phyloP scores from a whole-genome alignment of 2,888 invertebrate genomes.

The Terebella lapidaria region DNA sequence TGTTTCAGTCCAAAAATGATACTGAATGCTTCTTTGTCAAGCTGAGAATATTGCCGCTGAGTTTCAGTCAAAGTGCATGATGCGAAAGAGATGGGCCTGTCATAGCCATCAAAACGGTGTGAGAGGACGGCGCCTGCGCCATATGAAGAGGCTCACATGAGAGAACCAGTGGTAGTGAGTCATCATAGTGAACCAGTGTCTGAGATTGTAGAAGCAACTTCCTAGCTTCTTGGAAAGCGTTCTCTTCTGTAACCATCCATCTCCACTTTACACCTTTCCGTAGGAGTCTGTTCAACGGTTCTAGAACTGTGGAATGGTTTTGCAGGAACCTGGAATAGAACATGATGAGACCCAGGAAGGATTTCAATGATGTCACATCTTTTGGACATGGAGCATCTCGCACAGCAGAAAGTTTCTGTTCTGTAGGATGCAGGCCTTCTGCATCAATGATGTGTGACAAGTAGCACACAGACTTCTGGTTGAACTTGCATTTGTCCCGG shows the following conservation, averaged over 20 bases:
- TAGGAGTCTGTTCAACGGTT: slow-evolving; percentile 1
- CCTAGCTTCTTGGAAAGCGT: background rate
- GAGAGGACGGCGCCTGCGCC: slow-evolving; percentile 1
- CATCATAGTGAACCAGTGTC: background rate
- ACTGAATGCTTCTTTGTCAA: slow-evolving; percentile 48
- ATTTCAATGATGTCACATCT: background rate
- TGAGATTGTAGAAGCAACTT: background rate
- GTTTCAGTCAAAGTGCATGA: slow-evolving; percentile 50
- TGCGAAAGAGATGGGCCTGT: slow-evolving; percentile 27
- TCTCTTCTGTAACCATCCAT: background rate
- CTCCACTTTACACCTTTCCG: background rate
- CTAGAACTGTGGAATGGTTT: background rate
- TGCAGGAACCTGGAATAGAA: background rate
- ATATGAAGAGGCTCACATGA: background rate
- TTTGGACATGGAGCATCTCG: background rate
- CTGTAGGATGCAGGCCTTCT: background rate
- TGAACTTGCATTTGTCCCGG: background rate
- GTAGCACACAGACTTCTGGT: background rate
- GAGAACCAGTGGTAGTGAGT: background rate
- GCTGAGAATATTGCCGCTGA: slow-evolving; percentile 44
- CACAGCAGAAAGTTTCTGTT: background rate
- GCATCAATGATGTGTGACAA: slow-evolving; percentile 1
- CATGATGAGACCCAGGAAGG: background rate
- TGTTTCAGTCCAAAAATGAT: slow-evolving; percentile 49
- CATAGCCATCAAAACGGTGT: background rate